These are phyloP conservation scores for Nomada flava DNA, from an alignment of 2,888 invertebrate species.

Conservation along the genomic window DNA sequence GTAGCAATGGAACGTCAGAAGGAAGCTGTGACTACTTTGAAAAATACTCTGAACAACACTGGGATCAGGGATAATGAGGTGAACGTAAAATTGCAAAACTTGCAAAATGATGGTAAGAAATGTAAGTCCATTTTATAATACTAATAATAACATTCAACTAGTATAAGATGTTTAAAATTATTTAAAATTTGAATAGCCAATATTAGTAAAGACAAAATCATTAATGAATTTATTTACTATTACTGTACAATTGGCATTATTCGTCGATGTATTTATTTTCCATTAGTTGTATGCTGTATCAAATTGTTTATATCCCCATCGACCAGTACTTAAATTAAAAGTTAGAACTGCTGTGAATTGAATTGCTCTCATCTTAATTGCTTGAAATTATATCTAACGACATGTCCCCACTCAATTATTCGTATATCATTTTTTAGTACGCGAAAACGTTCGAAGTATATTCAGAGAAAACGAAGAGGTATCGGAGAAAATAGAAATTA, in stretches of 20 bases:
- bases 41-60: constrained; percentile 80
- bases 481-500: constrained; percentile 63
- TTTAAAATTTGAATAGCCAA: neutral
- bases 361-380: neutral
- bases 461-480: constrained; percentile 69
- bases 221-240: too few species aligned
- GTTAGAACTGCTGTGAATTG: too few species aligned
- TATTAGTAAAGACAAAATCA: neutral
- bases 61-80: constrained; percentile 81
- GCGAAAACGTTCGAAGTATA: constrained; percentile 68
- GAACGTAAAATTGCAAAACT: constrained; percentile 84
- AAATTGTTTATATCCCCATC: too few species aligned
- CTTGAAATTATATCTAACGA: neutral
- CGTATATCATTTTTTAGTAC: constrained; percentile 65
- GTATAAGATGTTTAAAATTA: neutral
- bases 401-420: neutral
- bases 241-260: too few species aligned
- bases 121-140: constrained; percentile 79
- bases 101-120: constrained; percentile 85
- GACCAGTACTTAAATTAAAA: too few species aligned
- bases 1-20: constrained; percentile 82
- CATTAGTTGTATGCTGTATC: too few species aligned
- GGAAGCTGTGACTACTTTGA: constrained; percentile 76
- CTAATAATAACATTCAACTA: neutral
- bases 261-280: too few species aligned